These are phyloP conservation scores for Pavo muticus DNA, from an alignment of 2,113 vertebrate genomes.

Conservation along the genomic window DNA sequence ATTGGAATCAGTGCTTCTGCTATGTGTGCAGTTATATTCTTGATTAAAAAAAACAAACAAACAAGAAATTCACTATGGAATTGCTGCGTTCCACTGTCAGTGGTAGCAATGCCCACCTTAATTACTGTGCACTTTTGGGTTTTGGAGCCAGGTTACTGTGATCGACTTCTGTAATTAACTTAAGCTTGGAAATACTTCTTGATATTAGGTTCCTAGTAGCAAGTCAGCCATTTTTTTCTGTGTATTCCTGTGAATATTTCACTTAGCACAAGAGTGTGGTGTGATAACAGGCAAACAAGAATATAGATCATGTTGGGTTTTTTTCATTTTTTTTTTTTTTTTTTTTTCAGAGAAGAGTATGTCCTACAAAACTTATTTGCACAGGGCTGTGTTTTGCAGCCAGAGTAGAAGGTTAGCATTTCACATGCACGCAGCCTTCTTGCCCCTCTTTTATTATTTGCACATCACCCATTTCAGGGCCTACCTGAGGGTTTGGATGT, in stretches of 20 bases:
- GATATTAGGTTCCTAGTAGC: neutral
- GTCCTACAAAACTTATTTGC: neutral
- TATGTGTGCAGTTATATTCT: neutral
- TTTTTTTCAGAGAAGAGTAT: neutral
- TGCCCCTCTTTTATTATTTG: neutral
- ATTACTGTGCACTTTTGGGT: neutral
- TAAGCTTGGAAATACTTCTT: neutral
- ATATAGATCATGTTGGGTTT: neutral
- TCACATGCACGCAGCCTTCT: neutral
- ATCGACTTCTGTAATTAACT: neutral
- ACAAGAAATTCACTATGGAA: neutral
- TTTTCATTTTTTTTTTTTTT: neutral
- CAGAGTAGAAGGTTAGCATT: neutral
- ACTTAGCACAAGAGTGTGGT: neutral
- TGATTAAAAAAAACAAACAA: neutral
- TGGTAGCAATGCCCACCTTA: accelerated
- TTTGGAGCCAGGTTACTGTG: neutral
- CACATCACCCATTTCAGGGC: neutral
- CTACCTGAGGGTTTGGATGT: neutral
- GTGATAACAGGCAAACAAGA: neutral
- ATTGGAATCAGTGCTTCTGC: neutral
- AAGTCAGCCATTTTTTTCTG: neutral
- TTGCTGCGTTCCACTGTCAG: neutral
- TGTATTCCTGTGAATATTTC: neutral
- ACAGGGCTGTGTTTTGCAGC: neutral